These are phyloP conservation scores for Drosophila peninsularis DNA, from an alignment of 2,888 invertebrate species.

Conservation along the genomic window DNA sequence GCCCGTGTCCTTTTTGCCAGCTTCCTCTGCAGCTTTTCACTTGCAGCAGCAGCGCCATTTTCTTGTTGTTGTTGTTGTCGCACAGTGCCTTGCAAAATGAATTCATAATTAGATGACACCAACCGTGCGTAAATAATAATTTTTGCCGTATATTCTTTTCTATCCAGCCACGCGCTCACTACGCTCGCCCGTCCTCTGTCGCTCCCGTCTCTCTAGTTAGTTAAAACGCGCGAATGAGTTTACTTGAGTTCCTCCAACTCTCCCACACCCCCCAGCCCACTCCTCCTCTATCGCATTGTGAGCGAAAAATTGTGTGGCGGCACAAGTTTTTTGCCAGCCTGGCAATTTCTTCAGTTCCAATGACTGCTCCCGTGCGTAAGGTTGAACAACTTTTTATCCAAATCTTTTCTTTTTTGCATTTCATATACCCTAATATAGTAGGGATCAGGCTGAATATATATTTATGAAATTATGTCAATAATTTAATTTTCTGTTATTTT, in stretches of 20 bases:
- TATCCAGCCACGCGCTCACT: neutral
- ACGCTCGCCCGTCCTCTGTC: conserved; percentile 5
- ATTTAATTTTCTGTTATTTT: no score
- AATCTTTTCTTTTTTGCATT: conserved; percentile 13
- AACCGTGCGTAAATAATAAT: conserved; percentile 85
- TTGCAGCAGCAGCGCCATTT: conserved; percentile 29
- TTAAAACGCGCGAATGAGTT: conserved; percentile 79
- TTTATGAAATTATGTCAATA: no score
- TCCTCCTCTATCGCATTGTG: conserved; percentile 55
- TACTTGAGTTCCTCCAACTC: conserved; percentile 60
- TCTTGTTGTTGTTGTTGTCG: conserved; percentile 29
- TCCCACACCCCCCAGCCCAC: neutral
- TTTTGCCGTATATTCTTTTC: conserved; percentile 54
- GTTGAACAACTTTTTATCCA: conserved; percentile 64
- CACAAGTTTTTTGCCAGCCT: conserved; percentile 69
- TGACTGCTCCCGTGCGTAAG: conserved; percentile 53
- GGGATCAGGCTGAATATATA: neutral
- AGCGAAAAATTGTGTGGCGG: conserved; percentile 62
- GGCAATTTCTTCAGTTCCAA: conserved; percentile 45
- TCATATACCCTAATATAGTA: conserved; percentile 21
- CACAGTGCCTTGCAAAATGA: conserved; percentile 71
- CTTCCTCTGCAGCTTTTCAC: conserved; percentile 2
- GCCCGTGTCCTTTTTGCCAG: conserved; percentile 8
- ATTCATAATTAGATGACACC: conserved; percentile 85
- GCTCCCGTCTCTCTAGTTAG: conserved; percentile 66